These are phyloP conservation scores for Heliconius hermathena DNA, from an alignment of 1,140 invertebrate species.

Conservation along the genomic window DNA sequence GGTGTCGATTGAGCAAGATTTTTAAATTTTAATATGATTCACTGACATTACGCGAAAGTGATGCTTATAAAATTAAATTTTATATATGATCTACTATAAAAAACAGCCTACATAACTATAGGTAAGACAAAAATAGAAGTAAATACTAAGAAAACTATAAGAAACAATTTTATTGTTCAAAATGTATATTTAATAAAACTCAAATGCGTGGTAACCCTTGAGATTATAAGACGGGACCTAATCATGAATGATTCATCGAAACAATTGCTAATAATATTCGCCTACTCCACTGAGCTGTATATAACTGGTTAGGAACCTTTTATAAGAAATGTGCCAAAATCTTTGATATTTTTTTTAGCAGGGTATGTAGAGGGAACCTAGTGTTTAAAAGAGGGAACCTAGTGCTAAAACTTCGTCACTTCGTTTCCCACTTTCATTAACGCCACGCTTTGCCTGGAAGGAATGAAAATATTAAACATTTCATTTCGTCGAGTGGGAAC, in stretches of 20 bases:
- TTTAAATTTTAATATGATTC: neutral
- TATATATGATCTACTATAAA: too few species aligned
- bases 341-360: neutral
- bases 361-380: too few species aligned
- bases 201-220: constrained; percentile 6
- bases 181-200: neutral
- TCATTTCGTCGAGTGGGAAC: too few species aligned
- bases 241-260: constrained; percentile 55
- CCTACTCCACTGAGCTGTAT: constrained; percentile 35
- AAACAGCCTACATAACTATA: too few species aligned
- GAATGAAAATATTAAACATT: too few species aligned
- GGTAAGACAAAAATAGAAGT: too few species aligned
- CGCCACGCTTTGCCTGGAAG: too few species aligned
- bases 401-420: too few species aligned
- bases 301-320: constrained; percentile 32
- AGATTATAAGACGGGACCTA: constrained; percentile 20
- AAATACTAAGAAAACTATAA: neutral
- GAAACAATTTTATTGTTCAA: neutral
- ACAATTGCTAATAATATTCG: constrained; percentile 48
- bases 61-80: neutral
- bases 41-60: neutral
- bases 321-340: neutral
- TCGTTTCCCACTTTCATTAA: too few species aligned
- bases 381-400: too few species aligned
- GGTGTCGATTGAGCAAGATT: constrained; percentile 24